These are phyloP conservation scores for Branchinecta lynchi DNA, from an alignment of 1,140 invertebrate species.

Conservation along the genomic window DNA sequence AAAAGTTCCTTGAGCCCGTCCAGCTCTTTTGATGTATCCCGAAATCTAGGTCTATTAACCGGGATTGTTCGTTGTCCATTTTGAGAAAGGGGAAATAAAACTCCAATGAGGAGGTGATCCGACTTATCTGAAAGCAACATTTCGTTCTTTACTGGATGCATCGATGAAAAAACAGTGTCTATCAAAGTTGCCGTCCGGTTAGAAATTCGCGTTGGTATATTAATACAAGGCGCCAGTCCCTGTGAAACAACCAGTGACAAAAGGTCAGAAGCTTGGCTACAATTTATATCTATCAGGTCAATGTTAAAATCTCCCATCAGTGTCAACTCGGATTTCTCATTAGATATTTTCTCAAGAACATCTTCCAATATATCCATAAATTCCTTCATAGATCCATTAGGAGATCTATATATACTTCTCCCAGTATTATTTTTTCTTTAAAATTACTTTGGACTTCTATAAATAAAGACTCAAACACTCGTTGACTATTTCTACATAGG, in stretches of 20 bases:
- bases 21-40: background rate
- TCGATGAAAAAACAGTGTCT: background rate
- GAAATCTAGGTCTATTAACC: background rate
- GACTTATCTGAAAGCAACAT: too few species aligned
- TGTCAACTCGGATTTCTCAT: background rate
- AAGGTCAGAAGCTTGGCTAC: slow-evolving; percentile 9
- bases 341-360: background rate
- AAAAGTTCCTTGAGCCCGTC: background rate
- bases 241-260: slow-evolving; percentile 1
- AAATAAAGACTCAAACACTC: slow-evolving; percentile 1
- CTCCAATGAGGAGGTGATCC: too few species aligned
- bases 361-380: background rate
- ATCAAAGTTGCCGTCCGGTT: background rate
- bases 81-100: too few species aligned
- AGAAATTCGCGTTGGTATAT: slow-evolving; percentile 1
- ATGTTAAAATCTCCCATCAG: slow-evolving; percentile 4
- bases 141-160: too few species aligned
- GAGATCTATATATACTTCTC: slow-evolving; percentile 9
- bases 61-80: slow-evolving; percentile 3
- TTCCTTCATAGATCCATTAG: background rate
- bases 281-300: background rate
- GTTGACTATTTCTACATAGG: background rate
- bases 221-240: background rate
- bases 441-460: background rate
- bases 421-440: slow-evolving; percentile 2